Evolutionary conservation across 2,113 vertebrate species (phyloP), one percentile per base, ranked within the genome.

Genomic region (Antigone vipio): DNA sequence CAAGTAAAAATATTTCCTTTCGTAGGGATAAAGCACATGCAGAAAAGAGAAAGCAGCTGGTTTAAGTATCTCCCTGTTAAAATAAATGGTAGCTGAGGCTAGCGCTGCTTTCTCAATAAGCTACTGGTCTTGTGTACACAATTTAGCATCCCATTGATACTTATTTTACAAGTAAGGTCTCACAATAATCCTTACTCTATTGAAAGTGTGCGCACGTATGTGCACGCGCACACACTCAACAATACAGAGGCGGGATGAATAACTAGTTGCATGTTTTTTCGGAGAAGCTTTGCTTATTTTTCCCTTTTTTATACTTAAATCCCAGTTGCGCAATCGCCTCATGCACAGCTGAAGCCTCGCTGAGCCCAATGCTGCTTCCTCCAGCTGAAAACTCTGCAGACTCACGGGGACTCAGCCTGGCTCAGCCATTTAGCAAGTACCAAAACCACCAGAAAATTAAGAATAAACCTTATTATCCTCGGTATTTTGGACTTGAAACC

Each of bases 221-320:
- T 22, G 50, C 21, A 3, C 5, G 3, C 12, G 4, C 63, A 50
- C 35, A 1, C 35, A 6, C 18, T 6, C 12, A 3, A 34, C 62
- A 44, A 58, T 18, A 27, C 38, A 24, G 23, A 12, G 9, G 62
- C 30, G 5, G 42, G 14, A 38, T 27, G 68, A 79, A 68, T 35
- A 72, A 69, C 40, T 44, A 44, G 44, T 15, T 7, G 6, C 52
- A 1, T 49, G 29, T 7, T 75, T 66, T 76, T 85, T 56, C n/a
- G 32, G 27, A 91, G 73, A 72, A 84, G 86, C 66, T 91, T 63
- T 92, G 76, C 73, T 93, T 91, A 12, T 84, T 91, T 94, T 95
- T 59, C 58, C 53, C 53, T 76, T 89, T 92, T 92, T 71, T 22
- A 23, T 44, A 68, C 82, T 81, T 84, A 81, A 92, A 95, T 56